Evolutionary conservation across 2,888 invertebrate species (phyloP).

Genomic region (Acholoe squamosa): DNA sequence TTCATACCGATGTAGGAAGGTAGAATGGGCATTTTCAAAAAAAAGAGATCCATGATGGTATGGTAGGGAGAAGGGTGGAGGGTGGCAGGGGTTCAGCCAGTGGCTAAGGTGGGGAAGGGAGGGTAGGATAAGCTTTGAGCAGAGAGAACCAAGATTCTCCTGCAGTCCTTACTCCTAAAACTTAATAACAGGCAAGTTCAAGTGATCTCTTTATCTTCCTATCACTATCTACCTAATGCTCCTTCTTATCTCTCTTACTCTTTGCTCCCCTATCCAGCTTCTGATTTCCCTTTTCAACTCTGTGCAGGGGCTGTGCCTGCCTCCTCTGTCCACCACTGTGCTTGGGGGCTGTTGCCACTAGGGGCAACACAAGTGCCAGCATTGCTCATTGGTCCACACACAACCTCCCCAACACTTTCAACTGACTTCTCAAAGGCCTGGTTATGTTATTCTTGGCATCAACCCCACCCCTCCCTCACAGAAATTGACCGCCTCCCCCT

Average conservation of each 20-base stretch:
- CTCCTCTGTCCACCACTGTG: neutral
- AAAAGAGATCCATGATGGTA: slow-evolving; percentile 14
- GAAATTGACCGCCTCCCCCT: neutral
- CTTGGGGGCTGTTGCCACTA: neutral
- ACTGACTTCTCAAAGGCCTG: neutral
- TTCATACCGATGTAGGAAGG: neutral
- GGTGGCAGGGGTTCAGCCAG: neutral
- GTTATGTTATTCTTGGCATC: too few relatives aligned
- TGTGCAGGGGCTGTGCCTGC: slow-evolving; percentile 20
- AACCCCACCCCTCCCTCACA: neutral
- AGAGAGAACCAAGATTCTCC: neutral
- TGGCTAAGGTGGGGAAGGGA: neutral
- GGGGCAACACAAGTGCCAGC: neutral
- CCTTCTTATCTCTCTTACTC: neutral
- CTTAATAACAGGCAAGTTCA: slow-evolving; percentile 43
- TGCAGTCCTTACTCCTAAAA: slow-evolving; percentile 20
- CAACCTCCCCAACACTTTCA: slow-evolving; percentile 11
- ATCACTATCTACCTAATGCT: neutral
- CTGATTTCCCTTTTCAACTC: slow-evolving; percentile 35
- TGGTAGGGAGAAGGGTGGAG: neutral
- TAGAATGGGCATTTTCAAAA: neutral
- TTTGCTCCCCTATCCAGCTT: neutral
- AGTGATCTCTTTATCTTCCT: slow-evolving; percentile 30
- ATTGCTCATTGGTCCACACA: slow-evolving; percentile 44
- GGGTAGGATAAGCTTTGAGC: neutral